Conservation (phyloP, 2,113 vertebrate species). For the Neogale vison region DNA sequence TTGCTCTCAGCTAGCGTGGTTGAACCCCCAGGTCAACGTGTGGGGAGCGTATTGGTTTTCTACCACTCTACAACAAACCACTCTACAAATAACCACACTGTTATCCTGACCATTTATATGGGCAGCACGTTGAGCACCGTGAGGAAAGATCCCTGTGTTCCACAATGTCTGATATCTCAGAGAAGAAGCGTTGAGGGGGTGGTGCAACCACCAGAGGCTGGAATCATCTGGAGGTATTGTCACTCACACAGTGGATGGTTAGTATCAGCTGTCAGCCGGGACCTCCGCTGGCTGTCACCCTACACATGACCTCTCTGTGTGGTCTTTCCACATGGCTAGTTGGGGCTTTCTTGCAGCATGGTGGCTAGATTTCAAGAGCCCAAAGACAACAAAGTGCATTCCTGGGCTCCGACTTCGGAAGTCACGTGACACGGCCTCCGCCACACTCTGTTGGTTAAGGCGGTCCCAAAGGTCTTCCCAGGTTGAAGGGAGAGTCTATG, state of each 20-base stretch:
- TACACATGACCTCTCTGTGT: not conserved
- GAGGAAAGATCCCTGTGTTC: not conserved
- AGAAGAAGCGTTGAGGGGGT: not conserved
- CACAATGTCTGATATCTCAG: accelerated
- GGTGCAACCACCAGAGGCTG: not conserved
- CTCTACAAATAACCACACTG: not conserved
- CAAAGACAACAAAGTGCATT: not conserved
- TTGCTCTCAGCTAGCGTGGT: not conserved
- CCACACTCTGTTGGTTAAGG: not conserved
- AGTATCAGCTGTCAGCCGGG: not conserved
- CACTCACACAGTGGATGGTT: not conserved
- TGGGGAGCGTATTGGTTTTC: not conserved
- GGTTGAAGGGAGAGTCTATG: not conserved
- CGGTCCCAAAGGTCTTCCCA: not conserved
- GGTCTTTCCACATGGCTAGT: not conserved
- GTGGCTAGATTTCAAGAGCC: not conserved
- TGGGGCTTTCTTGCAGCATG: not conserved
- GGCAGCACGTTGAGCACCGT: not conserved
- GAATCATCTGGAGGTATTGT: too few relatives aligned
- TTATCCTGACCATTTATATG: not conserved
- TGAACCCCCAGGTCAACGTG: not conserved
- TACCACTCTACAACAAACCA: not conserved
- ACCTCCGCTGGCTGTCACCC: not conserved
- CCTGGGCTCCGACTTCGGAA: not conserved
- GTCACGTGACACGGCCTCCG: not conserved